Base-by-base conservation (phyloP, 2,888 invertebrate species). In the Entomobrya proxima region DNA sequence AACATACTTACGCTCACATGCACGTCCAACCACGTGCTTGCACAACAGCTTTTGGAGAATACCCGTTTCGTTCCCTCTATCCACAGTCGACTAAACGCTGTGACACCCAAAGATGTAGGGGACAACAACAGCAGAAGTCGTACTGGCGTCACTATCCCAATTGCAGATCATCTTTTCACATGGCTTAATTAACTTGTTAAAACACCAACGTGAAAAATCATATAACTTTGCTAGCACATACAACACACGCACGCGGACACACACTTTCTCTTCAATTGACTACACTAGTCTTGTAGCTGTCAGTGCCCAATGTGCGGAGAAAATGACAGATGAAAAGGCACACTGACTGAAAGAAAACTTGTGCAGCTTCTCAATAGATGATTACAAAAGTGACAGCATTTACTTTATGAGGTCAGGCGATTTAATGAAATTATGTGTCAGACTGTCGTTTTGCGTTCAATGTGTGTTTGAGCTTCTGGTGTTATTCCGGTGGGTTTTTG, bases 11-110 rank as follows among this genome's bases (percentile, higher is more conserved):
- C 84, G 30, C 84, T 75, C 77, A 77, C 84, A 84, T 77, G 84
- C 84, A 84, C 84, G 84, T 84, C 44, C 69, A 67, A 72, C 84
- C 84, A 84, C 84, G 84, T 84, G 84, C 84, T 84, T 69, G 84
- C 84, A 55, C 77, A 77, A 77, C 77, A 37, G 18, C 21, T 11
- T 40, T 15, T 37, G 47, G n/a, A 27, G 47, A 18, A 72, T 24
- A 3, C 61, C 37, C 40, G 18, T 15, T 40, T n/a, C 52, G 24
- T 52, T 72, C 76, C 30, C 40, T 61, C 50, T 50, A 9, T 50
- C 50, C 24, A 67, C 72, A 27, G 32, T 18, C 30, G 44, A 81
- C 81, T 74, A 18, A 61, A 30, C n/a, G 58, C 13, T 15, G 58
- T 58, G 30, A 15, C 30, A 30, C 15, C 11, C 13, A n/a, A 15